A percentile compares a stretch with the other conserved stretches of the same genome.
These are phyloP conservation scores for Apodemia hepburni DNA, from an alignment of 2,888 invertebrate genomes.

Conservation along the genomic window DNA sequence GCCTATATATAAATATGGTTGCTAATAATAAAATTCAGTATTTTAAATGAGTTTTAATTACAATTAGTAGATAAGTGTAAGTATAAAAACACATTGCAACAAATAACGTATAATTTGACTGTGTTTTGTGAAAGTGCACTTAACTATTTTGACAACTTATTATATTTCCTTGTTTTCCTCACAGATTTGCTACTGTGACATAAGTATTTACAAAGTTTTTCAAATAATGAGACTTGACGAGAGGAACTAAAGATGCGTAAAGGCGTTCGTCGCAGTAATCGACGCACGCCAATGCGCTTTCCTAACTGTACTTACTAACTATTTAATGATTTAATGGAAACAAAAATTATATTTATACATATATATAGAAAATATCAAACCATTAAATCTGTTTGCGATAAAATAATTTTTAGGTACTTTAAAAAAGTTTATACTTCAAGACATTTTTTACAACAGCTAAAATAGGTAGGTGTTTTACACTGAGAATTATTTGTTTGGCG, in stretches of 20 bases:
- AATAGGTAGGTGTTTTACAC: no score
- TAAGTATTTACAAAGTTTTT: constrained; percentile 13
- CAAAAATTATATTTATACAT: neutral
- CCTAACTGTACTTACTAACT: constrained; percentile 39
- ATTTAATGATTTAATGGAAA: constrained; percentile 19
- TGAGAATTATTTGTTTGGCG: no score
- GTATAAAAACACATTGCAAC: neutral
- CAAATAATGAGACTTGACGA: constrained; percentile 46
- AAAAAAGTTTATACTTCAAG: no score
- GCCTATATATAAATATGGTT: no score
- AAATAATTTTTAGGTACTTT: no score
- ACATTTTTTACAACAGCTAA: no score
- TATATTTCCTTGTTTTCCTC: constrained; percentile 1
- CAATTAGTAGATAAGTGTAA: neutral
- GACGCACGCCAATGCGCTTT: constrained; percentile 56
- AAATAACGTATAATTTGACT: neutral
- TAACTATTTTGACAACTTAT: neutral
- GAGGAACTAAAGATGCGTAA: constrained; percentile 63
- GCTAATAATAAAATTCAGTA: neutral
- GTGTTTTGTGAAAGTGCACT: neutral
- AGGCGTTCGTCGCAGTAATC: constrained; percentile 49
- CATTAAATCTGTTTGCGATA: no score
- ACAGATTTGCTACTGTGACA: neutral
- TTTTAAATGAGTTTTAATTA: neutral
- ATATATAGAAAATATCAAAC: neutral